phyloP scores from a whole-genome alignment of 1,140 invertebrate genomes.

The Yoshiicerus persimilis region DNA sequence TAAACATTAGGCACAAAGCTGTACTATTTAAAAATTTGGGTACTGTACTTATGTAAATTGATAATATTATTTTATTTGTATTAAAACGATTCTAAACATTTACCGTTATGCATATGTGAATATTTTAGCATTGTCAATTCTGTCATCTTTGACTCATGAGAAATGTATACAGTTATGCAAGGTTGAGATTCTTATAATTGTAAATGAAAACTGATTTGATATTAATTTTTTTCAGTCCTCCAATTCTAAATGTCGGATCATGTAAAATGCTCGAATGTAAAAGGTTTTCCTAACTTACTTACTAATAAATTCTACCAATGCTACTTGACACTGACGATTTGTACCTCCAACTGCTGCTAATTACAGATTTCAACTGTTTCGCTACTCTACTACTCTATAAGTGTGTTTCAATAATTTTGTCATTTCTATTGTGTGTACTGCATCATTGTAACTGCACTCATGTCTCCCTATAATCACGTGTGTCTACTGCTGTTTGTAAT shows the following conservation, averaged over 20 bases:
- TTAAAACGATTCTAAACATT: too few relatives aligned
- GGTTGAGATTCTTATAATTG: background rate
- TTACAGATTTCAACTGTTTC: background rate
- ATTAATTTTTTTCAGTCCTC: conserved; percentile 34
- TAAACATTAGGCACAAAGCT: too few relatives aligned
- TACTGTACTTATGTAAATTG: too few relatives aligned
- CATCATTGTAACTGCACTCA: background rate
- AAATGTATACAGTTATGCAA: too few relatives aligned
- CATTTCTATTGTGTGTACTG: background rate
- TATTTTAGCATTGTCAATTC: too few relatives aligned
- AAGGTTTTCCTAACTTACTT: background rate
- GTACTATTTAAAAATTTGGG: too few relatives aligned
- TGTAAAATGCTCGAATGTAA: conserved; percentile 38
- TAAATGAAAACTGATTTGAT: background rate
- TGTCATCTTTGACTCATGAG: too few relatives aligned
- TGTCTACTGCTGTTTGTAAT: too few relatives aligned
- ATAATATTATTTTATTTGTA: too few relatives aligned
- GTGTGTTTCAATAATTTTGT: background rate
- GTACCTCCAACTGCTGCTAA: background rate
- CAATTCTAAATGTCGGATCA: conserved; percentile 43
- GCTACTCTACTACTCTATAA: conserved; percentile 1
- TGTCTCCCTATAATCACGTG: background rate
- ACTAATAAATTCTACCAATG: background rate
- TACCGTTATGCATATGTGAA: too few relatives aligned
- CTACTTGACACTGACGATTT: background rate